These are phyloP conservation scores for Hemaris fuciformis DNA, from an alignment of 2,888 invertebrate genomes.

Conservation along the genomic window DNA sequence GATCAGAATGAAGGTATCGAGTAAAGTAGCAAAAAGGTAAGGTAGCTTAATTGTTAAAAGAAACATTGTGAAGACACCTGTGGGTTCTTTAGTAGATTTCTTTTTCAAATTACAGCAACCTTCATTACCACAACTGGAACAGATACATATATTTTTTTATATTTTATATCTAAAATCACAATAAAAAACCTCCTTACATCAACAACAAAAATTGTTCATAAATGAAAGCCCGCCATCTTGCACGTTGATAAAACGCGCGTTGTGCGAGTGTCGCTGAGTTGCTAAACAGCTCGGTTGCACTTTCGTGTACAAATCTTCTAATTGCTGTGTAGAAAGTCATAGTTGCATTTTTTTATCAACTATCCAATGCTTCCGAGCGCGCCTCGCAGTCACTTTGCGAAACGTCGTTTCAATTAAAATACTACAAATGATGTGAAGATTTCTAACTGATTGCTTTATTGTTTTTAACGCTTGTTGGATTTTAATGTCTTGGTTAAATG, in stretches of 20 bases:
- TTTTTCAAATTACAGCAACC: too few relatives aligned
- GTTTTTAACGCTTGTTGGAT: not conserved
- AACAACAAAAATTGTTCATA: not conserved
- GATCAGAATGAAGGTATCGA: too few relatives aligned
- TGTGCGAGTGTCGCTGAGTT: not conserved
- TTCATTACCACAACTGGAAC: too few relatives aligned
- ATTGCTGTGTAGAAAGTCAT: conserved; percentile 72
- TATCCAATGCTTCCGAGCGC: conserved; percentile 42
- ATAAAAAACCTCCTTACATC: not conserved
- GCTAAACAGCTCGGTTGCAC: conserved; percentile 30
- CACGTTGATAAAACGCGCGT: not conserved
- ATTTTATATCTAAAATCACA: too few relatives aligned
- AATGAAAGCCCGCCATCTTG: not conserved
- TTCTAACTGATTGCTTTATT: not conserved
- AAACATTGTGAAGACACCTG: too few relatives aligned
- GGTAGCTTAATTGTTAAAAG: too few relatives aligned
- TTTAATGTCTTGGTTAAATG: not conserved
- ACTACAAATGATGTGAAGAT: not conserved
- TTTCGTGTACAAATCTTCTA: conserved; percentile 78
- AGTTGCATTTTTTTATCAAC: conserved; percentile 49
- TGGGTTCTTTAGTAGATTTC: too few relatives aligned
- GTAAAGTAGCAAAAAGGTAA: too few relatives aligned
- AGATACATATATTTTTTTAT: too few relatives aligned
- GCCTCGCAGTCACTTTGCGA: not conserved
- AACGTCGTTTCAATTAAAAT: not conserved